These are phyloP conservation scores for Bursaphelenchus okinawaensis DNA, from an alignment of 2,888 invertebrate species.

Conservation along the genomic window DNA sequence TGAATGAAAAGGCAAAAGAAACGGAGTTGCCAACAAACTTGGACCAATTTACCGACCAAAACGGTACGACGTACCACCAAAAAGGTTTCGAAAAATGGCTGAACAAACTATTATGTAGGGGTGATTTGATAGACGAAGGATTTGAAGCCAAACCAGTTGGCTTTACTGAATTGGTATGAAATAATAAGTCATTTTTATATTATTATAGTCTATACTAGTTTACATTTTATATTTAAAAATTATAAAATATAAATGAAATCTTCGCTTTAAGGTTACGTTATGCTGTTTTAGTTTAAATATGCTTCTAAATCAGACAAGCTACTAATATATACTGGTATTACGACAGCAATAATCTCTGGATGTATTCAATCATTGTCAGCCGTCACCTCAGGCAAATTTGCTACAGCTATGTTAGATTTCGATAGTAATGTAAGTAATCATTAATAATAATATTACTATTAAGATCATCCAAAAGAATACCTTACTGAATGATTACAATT, in stretches of 20 bases:
- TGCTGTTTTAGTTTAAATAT: conserved; percentile 6
- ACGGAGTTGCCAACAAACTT: neutral
- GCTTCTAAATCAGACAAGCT: conserved; percentile 9
- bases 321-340: conserved; percentile 16
- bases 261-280: neutral
- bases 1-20: too few relatives aligned
- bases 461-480: neutral
- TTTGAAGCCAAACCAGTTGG: conserved; percentile 6
- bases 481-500: neutral
- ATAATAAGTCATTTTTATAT: neutral
- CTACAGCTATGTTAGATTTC: neutral
- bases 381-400: conserved; percentile 14
- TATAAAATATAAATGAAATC: neutral
- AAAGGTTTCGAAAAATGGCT: conserved; percentile 21
- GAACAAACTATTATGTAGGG: conserved; percentile 15
- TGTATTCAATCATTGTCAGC: conserved; percentile 14
- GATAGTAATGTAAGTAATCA: neutral
- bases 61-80: conserved; percentile 5
- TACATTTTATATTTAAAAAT: neutral
- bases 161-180: neutral
- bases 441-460: too few relatives aligned
- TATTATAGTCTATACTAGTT: neutral
- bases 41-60: neutral
- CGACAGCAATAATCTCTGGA: conserved; percentile 16
- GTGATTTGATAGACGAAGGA: conserved; percentile 20